A percentile compares a stretch with the other conserved stretches of the same genome.
Conservation (phyloP, 2,797 vertebrate genomes). For the Astyanax mexicanus region DNA sequence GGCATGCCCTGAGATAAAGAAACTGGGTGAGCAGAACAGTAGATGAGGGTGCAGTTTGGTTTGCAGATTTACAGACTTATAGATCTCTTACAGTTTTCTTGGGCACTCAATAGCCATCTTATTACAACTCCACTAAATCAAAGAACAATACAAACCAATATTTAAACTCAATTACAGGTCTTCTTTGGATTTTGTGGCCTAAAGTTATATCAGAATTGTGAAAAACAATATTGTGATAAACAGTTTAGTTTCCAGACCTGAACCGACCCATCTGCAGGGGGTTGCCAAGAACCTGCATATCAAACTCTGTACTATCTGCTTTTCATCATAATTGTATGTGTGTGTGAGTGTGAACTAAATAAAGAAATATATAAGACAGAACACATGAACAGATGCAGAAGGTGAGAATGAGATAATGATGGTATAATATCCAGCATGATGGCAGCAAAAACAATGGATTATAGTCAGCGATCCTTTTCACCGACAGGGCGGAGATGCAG, state of each 20-base stretch:
- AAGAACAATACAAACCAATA: too few species aligned
- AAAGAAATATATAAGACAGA: not conserved
- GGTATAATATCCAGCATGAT: conserved; percentile 17
- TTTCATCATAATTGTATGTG: not conserved
- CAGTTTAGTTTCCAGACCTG: not conserved
- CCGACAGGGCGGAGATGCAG: conserved; percentile 11
- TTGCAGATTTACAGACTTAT: too few species aligned
- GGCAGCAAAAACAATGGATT: conserved; percentile 26
- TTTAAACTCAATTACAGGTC: too few species aligned
- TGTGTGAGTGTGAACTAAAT: not conserved
- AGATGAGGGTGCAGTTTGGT: too few species aligned
- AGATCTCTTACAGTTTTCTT: too few species aligned
- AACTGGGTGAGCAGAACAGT: too few species aligned
- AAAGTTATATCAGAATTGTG: too few species aligned
- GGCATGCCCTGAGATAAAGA: too few species aligned
- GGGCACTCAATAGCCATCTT: too few species aligned
- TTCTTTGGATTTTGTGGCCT: too few species aligned
- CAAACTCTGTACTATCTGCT: not conserved
- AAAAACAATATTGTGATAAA: not conserved
- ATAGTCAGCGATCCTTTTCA: conserved; percentile 24
- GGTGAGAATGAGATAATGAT: conserved; percentile 14
- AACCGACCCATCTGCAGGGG: not conserved
- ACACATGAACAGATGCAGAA: not conserved
- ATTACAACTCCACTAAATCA: too few species aligned
- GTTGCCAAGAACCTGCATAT: conserved; percentile 2